Evolutionary conservation across 2,113 vertebrate genomes (phyloP).

Genomic region (Alethe diademata): DNA sequence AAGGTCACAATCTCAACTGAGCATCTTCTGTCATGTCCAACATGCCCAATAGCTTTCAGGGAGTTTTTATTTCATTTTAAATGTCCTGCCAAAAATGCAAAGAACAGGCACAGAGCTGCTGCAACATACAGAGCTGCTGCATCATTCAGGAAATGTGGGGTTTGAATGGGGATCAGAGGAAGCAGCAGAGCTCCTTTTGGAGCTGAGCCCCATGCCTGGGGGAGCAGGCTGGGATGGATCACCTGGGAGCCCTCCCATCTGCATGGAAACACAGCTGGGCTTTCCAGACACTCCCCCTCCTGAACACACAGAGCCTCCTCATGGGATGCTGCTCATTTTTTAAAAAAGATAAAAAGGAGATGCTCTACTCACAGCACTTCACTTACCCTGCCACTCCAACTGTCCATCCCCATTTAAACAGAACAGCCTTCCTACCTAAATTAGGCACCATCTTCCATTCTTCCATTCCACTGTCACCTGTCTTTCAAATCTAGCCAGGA

Average conservation of each 20-base stretch:
- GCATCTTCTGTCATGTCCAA: constrained; percentile 6
- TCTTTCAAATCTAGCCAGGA: background rate
- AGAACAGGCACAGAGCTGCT: background rate
- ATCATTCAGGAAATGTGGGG: background rate
- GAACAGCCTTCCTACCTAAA: background rate
- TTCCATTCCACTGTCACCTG: background rate
- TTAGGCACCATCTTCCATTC: background rate
- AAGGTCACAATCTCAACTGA: constrained; percentile 30
- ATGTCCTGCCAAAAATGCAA: constrained; percentile 11
- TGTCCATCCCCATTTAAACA: background rate
- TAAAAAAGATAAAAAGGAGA: background rate
- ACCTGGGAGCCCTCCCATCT: background rate
- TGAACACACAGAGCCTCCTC: background rate
- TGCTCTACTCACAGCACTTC: background rate
- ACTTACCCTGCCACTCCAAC: background rate
- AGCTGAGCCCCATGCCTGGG: background rate
- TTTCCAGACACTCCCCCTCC: background rate
- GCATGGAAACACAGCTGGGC: background rate
- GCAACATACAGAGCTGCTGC: background rate
- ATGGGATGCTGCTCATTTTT: background rate
- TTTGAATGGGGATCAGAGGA: background rate
- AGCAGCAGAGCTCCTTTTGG: background rate
- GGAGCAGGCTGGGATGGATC: background rate
- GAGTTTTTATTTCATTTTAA: background rate
- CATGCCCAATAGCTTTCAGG: background rate